Percentiles rank a stretch among this genome's conserved stretches.
Evolutionary conservation across 2,888 invertebrate genomes (phyloP).

Genomic region (Orthosia cruda): DNA sequence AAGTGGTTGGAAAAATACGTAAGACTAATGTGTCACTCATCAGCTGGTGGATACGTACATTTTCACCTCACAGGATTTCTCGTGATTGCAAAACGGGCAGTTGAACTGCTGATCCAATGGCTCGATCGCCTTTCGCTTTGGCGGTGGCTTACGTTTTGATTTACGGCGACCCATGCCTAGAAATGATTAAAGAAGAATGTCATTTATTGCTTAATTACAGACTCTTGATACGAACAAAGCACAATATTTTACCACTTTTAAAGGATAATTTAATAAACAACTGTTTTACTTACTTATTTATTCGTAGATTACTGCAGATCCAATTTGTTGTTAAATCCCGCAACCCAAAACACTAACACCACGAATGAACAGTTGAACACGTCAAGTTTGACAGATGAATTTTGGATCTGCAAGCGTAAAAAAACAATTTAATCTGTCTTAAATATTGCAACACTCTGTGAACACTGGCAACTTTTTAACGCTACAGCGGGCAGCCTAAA

Average conservation of each 20-base stretch:
- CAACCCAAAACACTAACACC: constrained; percentile 43
- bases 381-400: constrained; percentile 36
- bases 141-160: constrained; percentile 99
- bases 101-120: constrained; percentile 99
- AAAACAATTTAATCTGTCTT: background rate
- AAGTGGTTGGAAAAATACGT: constrained; percentile 8
- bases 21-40: constrained; percentile 2
- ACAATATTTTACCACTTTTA: background rate
- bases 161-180: constrained; percentile 98
- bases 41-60: constrained; percentile 94
- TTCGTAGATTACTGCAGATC: constrained; percentile 4
- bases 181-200: constrained; percentile 33
- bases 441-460: too few relatives aligned
- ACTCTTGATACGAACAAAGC: background rate
- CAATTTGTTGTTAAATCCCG: constrained; percentile 16
- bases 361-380: background rate
- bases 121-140: constrained; percentile 97
- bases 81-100: constrained; percentile 99
- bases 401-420: background rate
- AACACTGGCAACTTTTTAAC: too few relatives aligned
- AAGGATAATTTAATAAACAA: background rate
- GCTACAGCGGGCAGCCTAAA: too few relatives aligned
- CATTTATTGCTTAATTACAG: background rate
- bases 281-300: constrained; percentile 42
- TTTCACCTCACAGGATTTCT: constrained; percentile 99